phyloP scores from a whole-genome alignment of 2,113 vertebrate genomes.

The Mesitornis unicolor region DNA sequence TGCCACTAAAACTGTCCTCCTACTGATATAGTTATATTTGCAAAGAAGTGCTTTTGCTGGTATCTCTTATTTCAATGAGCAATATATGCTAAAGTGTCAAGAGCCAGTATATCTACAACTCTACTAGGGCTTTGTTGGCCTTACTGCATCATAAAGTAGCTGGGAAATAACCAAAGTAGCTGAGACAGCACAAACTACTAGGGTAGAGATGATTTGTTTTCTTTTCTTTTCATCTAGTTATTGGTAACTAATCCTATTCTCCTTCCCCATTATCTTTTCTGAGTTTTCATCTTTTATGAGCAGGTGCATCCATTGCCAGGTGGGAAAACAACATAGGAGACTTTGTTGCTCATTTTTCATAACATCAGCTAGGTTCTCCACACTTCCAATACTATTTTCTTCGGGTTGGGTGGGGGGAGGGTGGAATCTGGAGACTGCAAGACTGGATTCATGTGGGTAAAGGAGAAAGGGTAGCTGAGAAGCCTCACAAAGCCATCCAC shows the following conservation, averaged over 20 bases:
- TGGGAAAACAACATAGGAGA: not conserved
- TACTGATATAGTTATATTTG: not conserved
- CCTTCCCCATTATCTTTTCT: not conserved
- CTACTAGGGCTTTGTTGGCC: not conserved
- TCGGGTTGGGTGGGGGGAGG: too few relatives aligned
- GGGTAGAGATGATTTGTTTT: not conserved
- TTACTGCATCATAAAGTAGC: not conserved
- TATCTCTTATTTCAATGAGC: slow-evolving; percentile 8
- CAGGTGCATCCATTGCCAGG: not conserved
- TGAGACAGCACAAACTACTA: not conserved
- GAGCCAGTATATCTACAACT: not conserved
- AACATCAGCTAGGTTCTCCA: not conserved
- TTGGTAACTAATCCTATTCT: not conserved
- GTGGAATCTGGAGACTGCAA: not conserved
- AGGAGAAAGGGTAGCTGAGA: not conserved
- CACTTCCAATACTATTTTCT: not conserved
- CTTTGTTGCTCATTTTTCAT: not conserved
- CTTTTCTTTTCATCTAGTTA: not conserved
- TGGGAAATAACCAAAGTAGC: not conserved
- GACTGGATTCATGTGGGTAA: not conserved
- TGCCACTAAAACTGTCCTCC: not conserved
- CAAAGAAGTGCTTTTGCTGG: not conserved
- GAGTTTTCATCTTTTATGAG: not conserved
- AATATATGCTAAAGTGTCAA: not conserved
- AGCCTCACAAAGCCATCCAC: not conserved